Conservation (phyloP, 2,113 vertebrate species). For the Noctilio leporinus region DNA sequence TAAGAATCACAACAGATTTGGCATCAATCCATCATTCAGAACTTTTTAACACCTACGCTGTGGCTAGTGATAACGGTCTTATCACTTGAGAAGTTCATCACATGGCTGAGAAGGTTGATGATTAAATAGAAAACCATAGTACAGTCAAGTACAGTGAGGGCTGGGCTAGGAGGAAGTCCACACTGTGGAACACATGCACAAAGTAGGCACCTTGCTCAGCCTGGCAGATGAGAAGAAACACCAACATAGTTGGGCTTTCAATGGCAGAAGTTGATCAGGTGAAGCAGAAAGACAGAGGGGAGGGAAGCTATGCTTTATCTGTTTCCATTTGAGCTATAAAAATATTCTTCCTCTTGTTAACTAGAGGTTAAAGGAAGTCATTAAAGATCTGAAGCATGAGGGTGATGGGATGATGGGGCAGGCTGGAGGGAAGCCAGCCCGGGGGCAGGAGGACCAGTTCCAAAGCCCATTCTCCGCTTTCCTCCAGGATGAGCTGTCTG, state of each 20-base stretch:
- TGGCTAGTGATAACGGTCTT: background rate
- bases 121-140: background rate
- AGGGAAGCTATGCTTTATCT: background rate
- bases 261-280: background rate
- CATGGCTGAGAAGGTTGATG: background rate
- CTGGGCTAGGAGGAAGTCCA: background rate
- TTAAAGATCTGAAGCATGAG: constrained; percentile 42
- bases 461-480: background rate
- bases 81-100: background rate
- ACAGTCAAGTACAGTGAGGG: background rate
- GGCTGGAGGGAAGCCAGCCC: constrained; percentile 30
- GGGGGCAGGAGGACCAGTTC: background rate
- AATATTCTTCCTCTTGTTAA: constrained; percentile 44
- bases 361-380: constrained; percentile 51
- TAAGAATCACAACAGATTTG: background rate
- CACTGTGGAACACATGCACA: background rate
- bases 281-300: background rate
- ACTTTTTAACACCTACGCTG: background rate
- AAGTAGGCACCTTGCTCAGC: accelerated
- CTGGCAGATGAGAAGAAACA: background rate
- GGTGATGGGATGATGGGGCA: background rate
- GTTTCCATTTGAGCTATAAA: constrained; percentile 30
- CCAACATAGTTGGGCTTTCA: background rate
- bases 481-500: background rate
- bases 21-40: background rate